These are phyloP conservation scores for Calyptommatus sinebrachiatus DNA, from an alignment of 2,113 vertebrate genomes.

Conservation along the genomic window DNA sequence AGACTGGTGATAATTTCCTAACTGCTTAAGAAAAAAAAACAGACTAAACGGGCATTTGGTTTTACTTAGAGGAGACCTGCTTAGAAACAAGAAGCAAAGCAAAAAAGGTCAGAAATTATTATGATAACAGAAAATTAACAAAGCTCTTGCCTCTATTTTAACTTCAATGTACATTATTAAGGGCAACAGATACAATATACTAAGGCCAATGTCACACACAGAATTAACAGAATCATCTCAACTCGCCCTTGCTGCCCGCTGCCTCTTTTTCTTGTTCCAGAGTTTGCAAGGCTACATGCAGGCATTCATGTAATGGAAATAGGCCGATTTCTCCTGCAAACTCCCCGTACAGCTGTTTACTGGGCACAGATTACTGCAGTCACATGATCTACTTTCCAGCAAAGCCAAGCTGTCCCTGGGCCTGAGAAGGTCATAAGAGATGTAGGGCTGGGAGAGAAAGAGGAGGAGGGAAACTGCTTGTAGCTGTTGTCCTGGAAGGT, in stretches of 20 bases:
- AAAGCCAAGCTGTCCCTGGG: slow-evolving; percentile 76
- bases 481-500: neutral
- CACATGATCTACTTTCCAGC: slow-evolving; percentile 78
- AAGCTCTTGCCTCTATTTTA: no score
- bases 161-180: neutral
- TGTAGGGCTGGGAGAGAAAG: slow-evolving; percentile 19
- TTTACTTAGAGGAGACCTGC: no score
- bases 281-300: slow-evolving; percentile 44
- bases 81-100: no score
- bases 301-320: slow-evolving; percentile 63
- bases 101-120: no score
- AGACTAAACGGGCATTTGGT: no score
- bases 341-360: slow-evolving; percentile 66
- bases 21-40: no score
- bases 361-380: slow-evolving; percentile 75
- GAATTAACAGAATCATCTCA: neutral
- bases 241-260: neutral
- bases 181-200: neutral
- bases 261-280: neutral
- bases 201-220: no score
- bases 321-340: slow-evolving; percentile 72
- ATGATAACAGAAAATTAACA: neutral
- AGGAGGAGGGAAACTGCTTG: neutral
- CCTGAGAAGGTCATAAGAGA: slow-evolving; percentile 76
- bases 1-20: no score